A percentile compares a stretch with the other conserved stretches of the same genome.
phyloP scores from a whole-genome alignment of 2,888 invertebrate genomes.

The Steinernema hermaphroditum region DNA sequence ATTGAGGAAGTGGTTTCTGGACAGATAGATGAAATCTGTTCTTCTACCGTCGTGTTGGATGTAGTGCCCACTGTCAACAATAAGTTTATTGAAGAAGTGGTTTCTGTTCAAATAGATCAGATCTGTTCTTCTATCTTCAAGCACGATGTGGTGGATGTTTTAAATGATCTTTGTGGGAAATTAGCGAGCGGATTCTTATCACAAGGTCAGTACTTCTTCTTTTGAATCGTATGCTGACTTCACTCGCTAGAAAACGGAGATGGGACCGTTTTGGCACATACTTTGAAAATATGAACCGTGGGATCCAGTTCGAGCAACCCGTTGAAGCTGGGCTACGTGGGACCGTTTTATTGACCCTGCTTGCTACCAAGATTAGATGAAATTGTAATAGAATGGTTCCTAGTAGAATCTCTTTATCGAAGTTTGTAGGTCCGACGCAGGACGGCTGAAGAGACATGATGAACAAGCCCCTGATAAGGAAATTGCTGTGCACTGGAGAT shows the following conservation, averaged over 20 bases:
- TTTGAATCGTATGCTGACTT: not conserved
- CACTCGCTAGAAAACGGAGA: not conserved
- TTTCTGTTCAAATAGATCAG: too few relatives aligned
- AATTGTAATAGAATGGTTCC: not conserved
- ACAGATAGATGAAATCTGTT: not conserved
- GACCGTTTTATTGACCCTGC: not conserved
- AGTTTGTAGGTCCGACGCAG: too few relatives aligned
- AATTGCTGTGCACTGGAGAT: not conserved
- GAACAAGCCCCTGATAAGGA: not conserved
- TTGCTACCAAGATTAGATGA: not conserved
- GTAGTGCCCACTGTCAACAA: too few relatives aligned
- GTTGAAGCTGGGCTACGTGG: not conserved
- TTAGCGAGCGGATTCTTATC: not conserved
- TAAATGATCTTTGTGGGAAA: not conserved
- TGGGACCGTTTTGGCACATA: too few relatives aligned
- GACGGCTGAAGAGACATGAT: not conserved
- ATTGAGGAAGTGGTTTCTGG: not conserved
- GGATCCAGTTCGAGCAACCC: not conserved
- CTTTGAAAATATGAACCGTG: not conserved
- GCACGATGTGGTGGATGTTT: too few relatives aligned
- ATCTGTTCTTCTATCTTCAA: too few relatives aligned
- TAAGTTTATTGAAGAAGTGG: too few relatives aligned
- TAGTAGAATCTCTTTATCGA: too few relatives aligned
- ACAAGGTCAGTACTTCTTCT: constrained; percentile 1
- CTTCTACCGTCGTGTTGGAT: too few relatives aligned